A percentile compares a stretch with the other conserved stretches of the same genome.
phyloP scores from a whole-genome alignment of 2,113 vertebrate genomes.

The Oenanthe oenanthe region DNA sequence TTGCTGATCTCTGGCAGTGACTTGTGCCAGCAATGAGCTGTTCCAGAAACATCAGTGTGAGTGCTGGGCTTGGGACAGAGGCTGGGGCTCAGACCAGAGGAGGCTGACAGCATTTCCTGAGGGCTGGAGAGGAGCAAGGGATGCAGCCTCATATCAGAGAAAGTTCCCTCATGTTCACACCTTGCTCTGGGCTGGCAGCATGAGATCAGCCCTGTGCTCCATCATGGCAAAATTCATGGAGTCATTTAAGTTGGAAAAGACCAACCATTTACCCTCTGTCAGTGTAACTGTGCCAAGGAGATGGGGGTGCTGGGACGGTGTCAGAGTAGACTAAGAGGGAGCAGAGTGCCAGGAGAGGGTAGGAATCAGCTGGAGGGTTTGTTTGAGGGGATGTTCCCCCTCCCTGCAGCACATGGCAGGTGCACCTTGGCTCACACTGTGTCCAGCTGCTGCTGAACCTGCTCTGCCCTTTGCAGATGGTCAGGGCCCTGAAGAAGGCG shows the following conservation, averaged over 20 bases:
- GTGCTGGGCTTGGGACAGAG: not conserved
- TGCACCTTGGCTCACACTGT: fast-evolving
- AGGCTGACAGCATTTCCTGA: not conserved
- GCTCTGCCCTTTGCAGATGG: conserved; percentile 78
- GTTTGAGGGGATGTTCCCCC: not conserved
- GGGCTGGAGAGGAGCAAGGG: not conserved
- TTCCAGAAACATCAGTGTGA: not conserved
- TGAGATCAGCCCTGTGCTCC: not conserved
- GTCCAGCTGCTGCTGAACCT: not conserved
- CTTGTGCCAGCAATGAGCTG: not conserved
- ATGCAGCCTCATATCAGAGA: not conserved
- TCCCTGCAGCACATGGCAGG: fast-evolving
- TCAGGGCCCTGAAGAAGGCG: conserved; percentile 91
- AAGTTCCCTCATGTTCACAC: not conserved
- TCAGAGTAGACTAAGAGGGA: not conserved
- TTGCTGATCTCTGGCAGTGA: not conserved
- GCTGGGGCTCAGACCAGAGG: not conserved
- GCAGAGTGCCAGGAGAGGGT: not conserved
- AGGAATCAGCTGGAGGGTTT: not conserved
- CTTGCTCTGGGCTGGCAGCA: not conserved
- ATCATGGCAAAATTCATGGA: not conserved
- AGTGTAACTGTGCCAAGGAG: not conserved
- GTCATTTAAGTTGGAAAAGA: not conserved
- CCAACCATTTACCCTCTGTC: not conserved
- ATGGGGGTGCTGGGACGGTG: fast-evolving